phyloP scores from a whole-genome alignment of 2,888 invertebrate genomes.

The Tetanocera ferruginea region DNA sequence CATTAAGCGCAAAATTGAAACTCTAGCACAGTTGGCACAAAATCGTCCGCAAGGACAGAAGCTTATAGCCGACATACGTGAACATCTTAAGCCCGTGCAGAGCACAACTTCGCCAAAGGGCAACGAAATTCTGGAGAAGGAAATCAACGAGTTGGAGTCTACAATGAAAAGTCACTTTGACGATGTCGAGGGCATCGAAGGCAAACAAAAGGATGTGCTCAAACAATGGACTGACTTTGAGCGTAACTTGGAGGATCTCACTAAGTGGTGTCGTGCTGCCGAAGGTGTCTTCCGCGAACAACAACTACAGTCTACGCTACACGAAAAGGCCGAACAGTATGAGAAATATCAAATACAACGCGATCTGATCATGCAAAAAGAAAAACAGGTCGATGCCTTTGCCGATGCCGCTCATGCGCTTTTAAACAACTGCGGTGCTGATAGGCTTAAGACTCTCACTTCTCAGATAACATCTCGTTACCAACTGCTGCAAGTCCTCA shows the following conservation, averaged over 20 bases:
- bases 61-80: conserved; percentile 78
- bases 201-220: conserved; percentile 81
- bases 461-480: conserved; percentile 92
- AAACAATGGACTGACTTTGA: conserved; percentile 92
- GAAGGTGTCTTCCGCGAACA: conserved; percentile 90
- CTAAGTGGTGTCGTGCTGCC: conserved; percentile 87
- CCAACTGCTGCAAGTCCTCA: conserved; percentile 82
- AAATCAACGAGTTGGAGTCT: conserved; percentile 79
- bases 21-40: conserved; percentile 75
- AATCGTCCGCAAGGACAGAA: conserved; percentile 77
- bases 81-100: conserved; percentile 76
- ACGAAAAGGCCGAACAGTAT: conserved; percentile 85
- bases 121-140: conserved; percentile 79
- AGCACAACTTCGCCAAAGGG: conserved; percentile 88
- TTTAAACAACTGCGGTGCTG: conserved; percentile 85
- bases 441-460: conserved; percentile 87
- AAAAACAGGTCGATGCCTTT: conserved; percentile 88
- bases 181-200: conserved; percentile 78
- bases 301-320: conserved; percentile 82
- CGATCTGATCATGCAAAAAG: conserved; percentile 83
- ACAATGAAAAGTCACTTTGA: conserved; percentile 78
- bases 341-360: conserved; percentile 80
- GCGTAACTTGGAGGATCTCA: conserved; percentile 81
- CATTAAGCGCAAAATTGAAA: conserved; percentile 80
- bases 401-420: conserved; percentile 91